phyloP scores from a whole-genome alignment of 2,797 vertebrate genomes.

The Heliangelus exortis region DNA sequence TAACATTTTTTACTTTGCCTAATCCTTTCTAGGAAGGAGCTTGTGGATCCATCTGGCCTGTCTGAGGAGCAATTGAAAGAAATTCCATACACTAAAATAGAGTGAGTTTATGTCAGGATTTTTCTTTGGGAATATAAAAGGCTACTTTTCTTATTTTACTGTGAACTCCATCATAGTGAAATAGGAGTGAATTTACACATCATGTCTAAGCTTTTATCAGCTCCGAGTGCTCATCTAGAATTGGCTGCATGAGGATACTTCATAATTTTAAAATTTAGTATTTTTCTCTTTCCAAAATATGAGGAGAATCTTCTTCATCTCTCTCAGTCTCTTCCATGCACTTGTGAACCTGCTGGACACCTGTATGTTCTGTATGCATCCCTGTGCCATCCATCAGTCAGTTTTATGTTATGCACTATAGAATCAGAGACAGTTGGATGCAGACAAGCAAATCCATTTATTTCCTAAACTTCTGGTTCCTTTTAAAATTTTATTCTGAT shows the following conservation, averaged over 20 bases:
- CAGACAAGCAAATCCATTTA: background rate
- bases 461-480: background rate
- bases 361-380: background rate
- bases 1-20: background rate
- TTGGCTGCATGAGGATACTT: background rate
- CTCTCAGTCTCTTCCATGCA: background rate
- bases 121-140: background rate
- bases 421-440: background rate
- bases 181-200: background rate
- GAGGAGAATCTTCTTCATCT: background rate
- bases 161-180: background rate
- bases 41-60: conserved; percentile 87
- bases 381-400: background rate
- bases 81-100: conserved; percentile 91
- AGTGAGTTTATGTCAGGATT: conserved; percentile 78
- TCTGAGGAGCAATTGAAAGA: conserved; percentile 89
- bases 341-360: background rate
- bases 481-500: background rate
- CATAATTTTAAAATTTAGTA: background rate
- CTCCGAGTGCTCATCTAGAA: background rate
- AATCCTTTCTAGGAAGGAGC: conserved; percentile 82
- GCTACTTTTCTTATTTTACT: background rate
- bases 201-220: background rate
- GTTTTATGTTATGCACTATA: background rate
- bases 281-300: background rate